These are phyloP conservation scores for Phymastichus coffea DNA, from an alignment of 1,140 invertebrate genomes.

Conservation along the genomic window DNA sequence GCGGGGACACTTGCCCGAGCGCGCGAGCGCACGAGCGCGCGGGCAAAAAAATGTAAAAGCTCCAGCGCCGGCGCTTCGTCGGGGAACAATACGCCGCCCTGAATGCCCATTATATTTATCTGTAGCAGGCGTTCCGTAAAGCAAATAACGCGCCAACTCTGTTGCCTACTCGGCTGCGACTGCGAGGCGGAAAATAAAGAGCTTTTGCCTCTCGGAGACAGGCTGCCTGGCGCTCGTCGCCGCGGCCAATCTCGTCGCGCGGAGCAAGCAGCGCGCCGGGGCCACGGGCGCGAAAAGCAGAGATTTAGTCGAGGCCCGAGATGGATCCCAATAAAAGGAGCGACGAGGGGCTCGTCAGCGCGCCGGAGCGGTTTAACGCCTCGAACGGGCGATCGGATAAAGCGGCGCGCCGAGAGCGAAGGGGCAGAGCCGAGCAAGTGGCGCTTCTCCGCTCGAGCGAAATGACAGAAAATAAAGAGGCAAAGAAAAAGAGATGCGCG, in stretches of 20 bases:
- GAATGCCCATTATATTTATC: slow-evolving; percentile 59
- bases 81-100: slow-evolving; percentile 54
- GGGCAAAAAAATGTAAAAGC: slow-evolving; percentile 51
- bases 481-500: slow-evolving; percentile 21
- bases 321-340: too few relatives aligned
- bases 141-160: slow-evolving; percentile 46
- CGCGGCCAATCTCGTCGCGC: too few relatives aligned
- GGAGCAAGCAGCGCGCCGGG: too few relatives aligned
- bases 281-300: too few relatives aligned
- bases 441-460: slow-evolving; percentile 19
- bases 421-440: slow-evolving; percentile 23
- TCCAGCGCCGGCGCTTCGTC: slow-evolving; percentile 43
- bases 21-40: slow-evolving; percentile 14
- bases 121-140: slow-evolving; percentile 58
- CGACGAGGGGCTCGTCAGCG: too few relatives aligned
- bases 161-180: neutral
- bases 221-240: too few relatives aligned
- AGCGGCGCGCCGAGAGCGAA: neutral
- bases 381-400: slow-evolving; percentile 37
- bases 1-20: slow-evolving; percentile 18
- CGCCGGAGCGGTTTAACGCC: too few relatives aligned
- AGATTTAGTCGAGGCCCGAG: too few relatives aligned
- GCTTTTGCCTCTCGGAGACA: too few relatives aligned
- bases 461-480: slow-evolving; percentile 31
- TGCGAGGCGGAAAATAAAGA: too few relatives aligned